Base-by-base conservation (phyloP, 2,113 vertebrate genomes). In the Engystomops pustulosus region DNA sequence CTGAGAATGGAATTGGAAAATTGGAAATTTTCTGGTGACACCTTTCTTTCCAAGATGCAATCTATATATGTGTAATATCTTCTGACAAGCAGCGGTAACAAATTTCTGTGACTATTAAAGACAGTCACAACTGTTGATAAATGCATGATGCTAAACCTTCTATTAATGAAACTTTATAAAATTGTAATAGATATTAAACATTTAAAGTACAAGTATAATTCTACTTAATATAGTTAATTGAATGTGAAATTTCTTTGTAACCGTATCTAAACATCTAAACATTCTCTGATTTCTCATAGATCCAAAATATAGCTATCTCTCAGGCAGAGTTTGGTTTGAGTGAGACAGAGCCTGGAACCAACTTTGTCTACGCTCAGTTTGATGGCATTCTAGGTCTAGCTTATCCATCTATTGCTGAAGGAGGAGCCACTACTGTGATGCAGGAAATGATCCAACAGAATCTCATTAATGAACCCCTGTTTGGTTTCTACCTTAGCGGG, bases 261-360 rank as follows among this genome's bases (percentile, higher is more conserved):
- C 30, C 17, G 14, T 15, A 15, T 15, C 23, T 62, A 60, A 14
- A 25, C 32, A 8, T 11, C 6, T 10, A 25, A n/a, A 27, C 23
- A 1, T 60, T 36, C 7, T 53, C 58, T 55, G 15, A 11, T 53
- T 76, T 51, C 27, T 34, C 25, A 9, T 70, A 93, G 93, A 87
- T 92, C 65, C 86, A 87, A 27, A 89, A 87, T 15, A 88, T 93
- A 68, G 44, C 86, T 71, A 85, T 93, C 75, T 32, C 69, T 14
- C 88, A 88, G 41, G 92, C 93, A 89, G 88, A 91, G 82, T 94
- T 93, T 83, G 93, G 93, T 49, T 18, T 92, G 55, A 94, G 91
- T 58, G 12, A 77, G 25, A 87, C n/a, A 1, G 87, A 88, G 47
- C 89, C 79, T 23, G 90, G 82, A 25, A 84, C 47, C 41, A 85